phyloP scores from a whole-genome alignment of 2,113 vertebrate genomes.

The Sisor rabdophorus region DNA sequence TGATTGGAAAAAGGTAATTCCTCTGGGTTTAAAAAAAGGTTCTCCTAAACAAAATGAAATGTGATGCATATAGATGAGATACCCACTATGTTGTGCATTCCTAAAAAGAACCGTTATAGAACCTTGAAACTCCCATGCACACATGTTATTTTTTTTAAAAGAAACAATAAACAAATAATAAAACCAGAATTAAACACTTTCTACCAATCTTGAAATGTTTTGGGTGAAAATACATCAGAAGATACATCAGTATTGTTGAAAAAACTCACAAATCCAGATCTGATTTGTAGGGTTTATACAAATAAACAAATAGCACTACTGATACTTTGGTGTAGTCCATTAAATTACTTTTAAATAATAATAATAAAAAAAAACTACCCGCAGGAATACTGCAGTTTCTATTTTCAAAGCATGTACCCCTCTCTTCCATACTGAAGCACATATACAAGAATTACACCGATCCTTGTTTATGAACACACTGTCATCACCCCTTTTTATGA shows the following conservation, averaged over 20 bases:
- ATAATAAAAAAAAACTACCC: no score
- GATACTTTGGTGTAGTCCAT: not conserved
- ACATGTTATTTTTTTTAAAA: not conserved
- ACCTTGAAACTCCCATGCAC: not conserved
- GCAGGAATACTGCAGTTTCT: not conserved
- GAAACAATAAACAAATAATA: not conserved
- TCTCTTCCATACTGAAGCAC: conserved; percentile 11
- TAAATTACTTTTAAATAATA: no score
- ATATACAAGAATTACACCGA: conserved; percentile 31
- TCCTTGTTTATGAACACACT: conserved; percentile 28
- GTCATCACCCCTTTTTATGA: conserved; percentile 48
- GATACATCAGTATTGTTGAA: not conserved
- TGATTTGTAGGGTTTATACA: no score
- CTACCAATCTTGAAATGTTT: not conserved
- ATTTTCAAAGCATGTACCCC: conserved; percentile 6
- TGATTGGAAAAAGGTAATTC: no score
- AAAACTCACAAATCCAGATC: not conserved
- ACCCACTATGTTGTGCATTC: not conserved
- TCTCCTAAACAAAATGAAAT: not conserved
- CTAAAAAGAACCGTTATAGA: not conserved
- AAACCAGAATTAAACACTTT: not conserved
- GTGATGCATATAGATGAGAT: not conserved
- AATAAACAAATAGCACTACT: not conserved
- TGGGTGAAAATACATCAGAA: not conserved
- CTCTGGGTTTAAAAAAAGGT: not conserved